A percentile compares a stretch with the other conserved stretches of the same genome.
phyloP scores from a whole-genome alignment of 2,113 vertebrate species.

The Dicrurus megarhynchus region DNA sequence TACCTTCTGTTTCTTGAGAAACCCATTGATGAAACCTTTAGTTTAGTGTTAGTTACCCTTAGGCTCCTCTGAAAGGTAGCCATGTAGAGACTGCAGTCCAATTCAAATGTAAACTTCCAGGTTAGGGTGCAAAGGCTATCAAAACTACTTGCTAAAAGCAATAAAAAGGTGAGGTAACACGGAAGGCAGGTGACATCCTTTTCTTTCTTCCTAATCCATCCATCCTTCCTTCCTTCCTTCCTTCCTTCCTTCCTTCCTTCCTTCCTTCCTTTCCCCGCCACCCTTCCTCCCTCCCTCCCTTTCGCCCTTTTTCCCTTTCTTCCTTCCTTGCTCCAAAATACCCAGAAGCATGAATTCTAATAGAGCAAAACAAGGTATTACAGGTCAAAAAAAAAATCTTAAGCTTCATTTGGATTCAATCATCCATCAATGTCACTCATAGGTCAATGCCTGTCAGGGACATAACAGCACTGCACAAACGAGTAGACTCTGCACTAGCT shows the following conservation, averaged over 20 bases:
- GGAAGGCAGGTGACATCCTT: not conserved
- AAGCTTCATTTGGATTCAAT: not conserved
- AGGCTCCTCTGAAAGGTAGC: not conserved
- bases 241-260: not conserved
- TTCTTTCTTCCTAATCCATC: not conserved
- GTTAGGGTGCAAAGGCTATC: not conserved
- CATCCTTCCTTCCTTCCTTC: not conserved
- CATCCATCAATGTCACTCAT: not conserved
- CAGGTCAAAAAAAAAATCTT: not conserved
- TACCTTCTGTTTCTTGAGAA: not conserved
- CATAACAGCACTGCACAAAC: not conserved
- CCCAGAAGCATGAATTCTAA: not conserved
- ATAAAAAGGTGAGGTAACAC: not conserved
- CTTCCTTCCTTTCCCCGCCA: too few relatives aligned
- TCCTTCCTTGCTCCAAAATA: not conserved
- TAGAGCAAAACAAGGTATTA: not conserved
- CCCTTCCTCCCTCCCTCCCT: too few relatives aligned
- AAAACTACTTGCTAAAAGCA: not conserved
- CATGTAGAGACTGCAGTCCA: not conserved
- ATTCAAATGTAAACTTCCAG: not conserved
- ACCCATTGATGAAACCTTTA: not conserved
- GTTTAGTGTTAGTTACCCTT: not conserved
- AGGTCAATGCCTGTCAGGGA: not conserved
- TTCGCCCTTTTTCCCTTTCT: too few relatives aligned
- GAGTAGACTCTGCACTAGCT: not conserved